A percentile compares a stretch with the other conserved stretches of the same genome.
phyloP scores from a whole-genome alignment of 1,140 invertebrate species.

The Drosophila kohkoa region DNA sequence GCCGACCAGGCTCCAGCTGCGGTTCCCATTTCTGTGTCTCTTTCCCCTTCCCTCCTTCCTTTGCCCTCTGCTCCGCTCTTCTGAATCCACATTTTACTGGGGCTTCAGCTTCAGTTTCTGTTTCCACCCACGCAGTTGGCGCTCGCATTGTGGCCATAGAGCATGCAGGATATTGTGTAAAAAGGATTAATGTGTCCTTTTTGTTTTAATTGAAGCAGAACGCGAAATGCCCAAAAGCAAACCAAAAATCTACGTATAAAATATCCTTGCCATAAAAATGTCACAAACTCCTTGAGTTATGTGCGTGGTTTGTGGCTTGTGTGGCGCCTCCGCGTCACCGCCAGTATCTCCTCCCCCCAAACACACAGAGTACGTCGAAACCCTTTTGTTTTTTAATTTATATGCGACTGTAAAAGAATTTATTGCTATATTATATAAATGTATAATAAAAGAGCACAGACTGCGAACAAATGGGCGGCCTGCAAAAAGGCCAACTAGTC shows the following conservation, averaged over 20 bases:
- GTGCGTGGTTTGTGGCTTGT: slow-evolving; percentile 69
- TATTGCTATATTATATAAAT: slow-evolving; percentile 79
- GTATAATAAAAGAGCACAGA: slow-evolving; percentile 51
- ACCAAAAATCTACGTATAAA: slow-evolving; percentile 63
- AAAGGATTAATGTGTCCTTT: slow-evolving; percentile 78
- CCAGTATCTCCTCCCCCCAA: slow-evolving; percentile 4
- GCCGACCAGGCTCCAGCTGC: slow-evolving; percentile 56
- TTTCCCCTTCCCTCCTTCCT: not conserved
- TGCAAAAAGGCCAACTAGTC: slow-evolving; percentile 5
- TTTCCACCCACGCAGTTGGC: slow-evolving; percentile 10
- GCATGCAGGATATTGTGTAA: slow-evolving; percentile 80
- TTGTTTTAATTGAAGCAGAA: slow-evolving; percentile 78
- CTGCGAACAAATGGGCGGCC: slow-evolving; percentile 28
- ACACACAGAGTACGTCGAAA: slow-evolving; percentile 35
- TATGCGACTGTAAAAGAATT: slow-evolving; percentile 64
- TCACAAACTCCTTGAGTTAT: slow-evolving; percentile 82
- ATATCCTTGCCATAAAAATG: slow-evolving; percentile 82
- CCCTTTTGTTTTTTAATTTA: slow-evolving; percentile 81
- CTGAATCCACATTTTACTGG: not conserved
- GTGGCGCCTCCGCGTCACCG: slow-evolving; percentile 44
- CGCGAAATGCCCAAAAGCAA: slow-evolving; percentile 67
- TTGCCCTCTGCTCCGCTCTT: slow-evolving; percentile 3
- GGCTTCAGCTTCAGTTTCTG: not conserved
- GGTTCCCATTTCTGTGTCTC: slow-evolving; percentile 19
- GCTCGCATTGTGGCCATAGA: slow-evolving; percentile 51